Conservation (phyloP, 2,113 vertebrate species). For the Dunckerocampus dactyliophorus region DNA sequence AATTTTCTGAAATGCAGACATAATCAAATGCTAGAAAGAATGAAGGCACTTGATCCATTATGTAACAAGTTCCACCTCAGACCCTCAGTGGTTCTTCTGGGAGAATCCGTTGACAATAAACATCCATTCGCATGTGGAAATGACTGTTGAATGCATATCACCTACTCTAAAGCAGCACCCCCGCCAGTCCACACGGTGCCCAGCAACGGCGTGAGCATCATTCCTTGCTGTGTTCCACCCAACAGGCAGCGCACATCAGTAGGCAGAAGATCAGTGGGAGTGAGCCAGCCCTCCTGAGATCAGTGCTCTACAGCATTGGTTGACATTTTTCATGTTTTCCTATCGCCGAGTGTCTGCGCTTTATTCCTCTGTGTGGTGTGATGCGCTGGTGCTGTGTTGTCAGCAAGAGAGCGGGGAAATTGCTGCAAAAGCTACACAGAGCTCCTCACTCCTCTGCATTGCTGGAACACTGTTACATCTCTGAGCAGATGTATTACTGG, state of each 20-base stretch:
- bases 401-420: slow-evolving; percentile 17
- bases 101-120: slow-evolving; percentile 31
- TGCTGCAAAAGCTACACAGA: slow-evolving; percentile 38
- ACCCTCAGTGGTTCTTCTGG: slow-evolving; percentile 38
- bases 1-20: slow-evolving; percentile 23
- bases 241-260: slow-evolving; percentile 44
- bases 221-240: slow-evolving; percentile 54
- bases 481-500: slow-evolving; percentile 29
- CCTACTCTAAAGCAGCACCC: slow-evolving; percentile 49
- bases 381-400: slow-evolving; percentile 42
- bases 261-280: slow-evolving; percentile 62
- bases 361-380: slow-evolving; percentile 35
- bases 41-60: slow-evolving; percentile 58
- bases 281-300: slow-evolving; percentile 65
- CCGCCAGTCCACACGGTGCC: slow-evolving; percentile 60
- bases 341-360: slow-evolving; percentile 41
- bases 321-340: slow-evolving; percentile 50
- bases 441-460: slow-evolving; percentile 50
- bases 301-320: slow-evolving; percentile 51
- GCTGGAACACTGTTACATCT: slow-evolving; percentile 25
- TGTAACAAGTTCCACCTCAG: slow-evolving; percentile 48
- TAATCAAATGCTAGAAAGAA: slow-evolving; percentile 30
- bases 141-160: slow-evolving; percentile 47
- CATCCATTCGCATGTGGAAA: slow-evolving; percentile 52
- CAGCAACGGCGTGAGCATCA: slow-evolving; percentile 56